phyloP scores from a whole-genome alignment of 2,888 invertebrate genomes.

The Cerastis rubricosa region DNA sequence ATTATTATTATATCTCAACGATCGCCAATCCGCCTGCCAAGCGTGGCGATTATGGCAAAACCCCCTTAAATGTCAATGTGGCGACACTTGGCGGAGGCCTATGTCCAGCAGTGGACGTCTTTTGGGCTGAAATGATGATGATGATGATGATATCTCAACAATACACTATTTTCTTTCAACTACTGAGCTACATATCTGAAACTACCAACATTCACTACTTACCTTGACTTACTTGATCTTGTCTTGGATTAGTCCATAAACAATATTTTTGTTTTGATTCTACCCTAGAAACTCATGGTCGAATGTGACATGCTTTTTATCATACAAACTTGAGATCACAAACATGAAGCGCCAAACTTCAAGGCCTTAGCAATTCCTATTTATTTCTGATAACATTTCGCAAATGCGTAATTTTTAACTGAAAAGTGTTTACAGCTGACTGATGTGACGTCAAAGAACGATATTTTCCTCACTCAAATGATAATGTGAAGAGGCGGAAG shows the following conservation, averaged over 20 bases:
- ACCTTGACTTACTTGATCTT: too few relatives aligned
- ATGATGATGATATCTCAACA: too few relatives aligned
- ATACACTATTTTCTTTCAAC: too few relatives aligned
- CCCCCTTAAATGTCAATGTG: too few relatives aligned
- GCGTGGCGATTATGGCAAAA: too few relatives aligned
- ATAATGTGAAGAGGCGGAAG: slow-evolving; percentile 29
- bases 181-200: not conserved
- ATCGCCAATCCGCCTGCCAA: too few relatives aligned
- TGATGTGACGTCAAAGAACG: slow-evolving; percentile 21
- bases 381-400: slow-evolving; percentile 30
- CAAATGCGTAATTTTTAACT: slow-evolving; percentile 40
- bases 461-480: slow-evolving; percentile 21
- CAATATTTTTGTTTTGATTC: not conserved
- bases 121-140: too few relatives aligned
- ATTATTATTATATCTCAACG: too few relatives aligned
- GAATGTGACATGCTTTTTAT: slow-evolving; percentile 4
- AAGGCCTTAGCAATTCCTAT: slow-evolving; percentile 18
- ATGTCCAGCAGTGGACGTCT: too few relatives aligned
- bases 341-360: not conserved
- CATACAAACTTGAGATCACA: slow-evolving; percentile 1
- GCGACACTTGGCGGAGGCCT: too few relatives aligned
- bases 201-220: too few relatives aligned
- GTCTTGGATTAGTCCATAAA: too few relatives aligned
- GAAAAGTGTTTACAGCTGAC: slow-evolving; percentile 46
- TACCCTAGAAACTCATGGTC: not conserved